Evolutionary conservation across 2,113 vertebrate species (phyloP).

Genomic region (Peucedramus taeniatus): DNA sequence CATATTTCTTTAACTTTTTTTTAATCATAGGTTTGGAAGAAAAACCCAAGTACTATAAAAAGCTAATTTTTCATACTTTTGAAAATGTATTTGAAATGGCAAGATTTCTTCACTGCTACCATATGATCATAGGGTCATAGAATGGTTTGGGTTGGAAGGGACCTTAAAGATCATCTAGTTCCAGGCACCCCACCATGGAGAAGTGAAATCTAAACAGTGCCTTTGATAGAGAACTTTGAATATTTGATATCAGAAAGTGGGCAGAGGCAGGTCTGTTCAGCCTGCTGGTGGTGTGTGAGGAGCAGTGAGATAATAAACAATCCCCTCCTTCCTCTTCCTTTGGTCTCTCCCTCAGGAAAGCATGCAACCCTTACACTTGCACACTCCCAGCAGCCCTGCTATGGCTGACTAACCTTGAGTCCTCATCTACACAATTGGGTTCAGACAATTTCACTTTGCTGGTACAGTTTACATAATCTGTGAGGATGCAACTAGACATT

Average conservation of each 20-base stretch:
- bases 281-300: neutral
- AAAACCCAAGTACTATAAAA: neutral
- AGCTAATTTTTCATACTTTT: neutral
- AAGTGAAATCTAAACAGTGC: neutral
- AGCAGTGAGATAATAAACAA: neutral
- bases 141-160: neutral
- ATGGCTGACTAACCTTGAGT: neutral
- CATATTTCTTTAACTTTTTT: constrained; percentile 16
- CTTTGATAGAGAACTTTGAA: neutral
- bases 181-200: too few relatives aligned
- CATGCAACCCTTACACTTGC: neutral
- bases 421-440: neutral
- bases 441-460: neutral
- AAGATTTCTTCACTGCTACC: neutral
- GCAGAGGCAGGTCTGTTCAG: neutral
- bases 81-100: neutral
- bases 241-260: neutral
- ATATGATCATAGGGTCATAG: too few relatives aligned
- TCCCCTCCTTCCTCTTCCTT: neutral
- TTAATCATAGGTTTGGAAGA: constrained; percentile 35
- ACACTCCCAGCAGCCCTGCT: neutral
- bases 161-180: neutral
- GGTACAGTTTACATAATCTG: neutral
- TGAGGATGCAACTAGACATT: neutral
- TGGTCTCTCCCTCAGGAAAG: neutral